These are phyloP conservation scores for Mamestra configurata DNA, from an alignment of 1,140 invertebrate genomes.

Conservation along the genomic window DNA sequence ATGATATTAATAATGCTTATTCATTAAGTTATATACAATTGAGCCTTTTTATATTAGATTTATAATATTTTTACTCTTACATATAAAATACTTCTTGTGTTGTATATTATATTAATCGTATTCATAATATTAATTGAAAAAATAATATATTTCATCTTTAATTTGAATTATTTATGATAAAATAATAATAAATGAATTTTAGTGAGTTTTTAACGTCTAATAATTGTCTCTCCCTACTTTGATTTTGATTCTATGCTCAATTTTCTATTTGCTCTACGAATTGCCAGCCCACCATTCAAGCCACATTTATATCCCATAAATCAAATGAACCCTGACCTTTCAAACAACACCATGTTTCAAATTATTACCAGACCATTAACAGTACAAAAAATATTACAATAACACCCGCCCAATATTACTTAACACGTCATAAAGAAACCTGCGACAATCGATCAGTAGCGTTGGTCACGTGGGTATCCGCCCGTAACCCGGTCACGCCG, in stretches of 20 bases:
- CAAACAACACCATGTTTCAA: background rate
- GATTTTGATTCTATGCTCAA: background rate
- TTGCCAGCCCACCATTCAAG: too few species aligned
- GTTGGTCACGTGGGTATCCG: background rate
- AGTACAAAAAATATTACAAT: slow-evolving; percentile 17
- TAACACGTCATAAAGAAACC: slow-evolving; percentile 29
- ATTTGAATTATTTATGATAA: background rate
- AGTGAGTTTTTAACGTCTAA: background rate
- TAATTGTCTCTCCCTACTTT: too few species aligned
- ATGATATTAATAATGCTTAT: slow-evolving; percentile 25
- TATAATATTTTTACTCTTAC: slow-evolving; percentile 19
- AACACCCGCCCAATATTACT: slow-evolving; percentile 28
- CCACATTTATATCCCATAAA: background rate
- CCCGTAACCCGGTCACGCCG: slow-evolving; percentile 57
- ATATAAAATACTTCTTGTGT: slow-evolving; percentile 32
- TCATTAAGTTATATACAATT: slow-evolving; percentile 37
- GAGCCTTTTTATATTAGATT: slow-evolving; percentile 44
- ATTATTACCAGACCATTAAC: background rate
- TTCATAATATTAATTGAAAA: background rate
- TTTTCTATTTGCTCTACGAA: too few species aligned
- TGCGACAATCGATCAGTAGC: slow-evolving; percentile 42
- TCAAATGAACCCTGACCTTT: background rate
- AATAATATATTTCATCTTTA: background rate
- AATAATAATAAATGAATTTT: slow-evolving; percentile 4
- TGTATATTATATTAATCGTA: slow-evolving; percentile 6